Conservation (phyloP, 2,113 vertebrate genomes). For the Sterrhoptilus dennistouni region DNA sequence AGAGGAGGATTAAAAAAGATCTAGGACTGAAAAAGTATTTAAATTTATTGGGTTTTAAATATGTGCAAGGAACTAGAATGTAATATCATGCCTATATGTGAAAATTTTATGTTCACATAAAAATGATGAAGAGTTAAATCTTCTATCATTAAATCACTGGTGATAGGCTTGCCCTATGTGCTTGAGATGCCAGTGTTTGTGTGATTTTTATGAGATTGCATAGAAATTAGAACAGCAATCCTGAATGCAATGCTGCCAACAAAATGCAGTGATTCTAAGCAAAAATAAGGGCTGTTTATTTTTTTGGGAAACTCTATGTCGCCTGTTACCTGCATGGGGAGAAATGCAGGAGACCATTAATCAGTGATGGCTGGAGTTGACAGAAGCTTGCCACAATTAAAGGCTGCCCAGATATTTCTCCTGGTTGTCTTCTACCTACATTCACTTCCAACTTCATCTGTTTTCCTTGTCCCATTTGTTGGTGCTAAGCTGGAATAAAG, state of each 20-base stretch:
- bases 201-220: background rate
- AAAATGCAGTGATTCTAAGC: background rate
- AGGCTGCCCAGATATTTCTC: background rate
- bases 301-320: background rate
- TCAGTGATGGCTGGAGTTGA: background rate
- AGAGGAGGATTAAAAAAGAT: background rate
- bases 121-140: background rate
- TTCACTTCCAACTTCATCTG: background rate
- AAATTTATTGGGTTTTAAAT: background rate
- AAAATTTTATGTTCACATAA: conserved; percentile 4
- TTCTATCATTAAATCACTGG: background rate
- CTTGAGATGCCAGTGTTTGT: background rate
- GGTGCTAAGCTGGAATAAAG: background rate
- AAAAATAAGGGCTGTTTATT: background rate
- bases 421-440: background rate
- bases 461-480: background rate
- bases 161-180: background rate
- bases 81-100: background rate
- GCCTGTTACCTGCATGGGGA: background rate
- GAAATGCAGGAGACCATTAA: background rate
- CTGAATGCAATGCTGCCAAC: background rate
- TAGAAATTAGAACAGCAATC: background rate
- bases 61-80: background rate
- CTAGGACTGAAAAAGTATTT: background rate
- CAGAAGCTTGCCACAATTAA: background rate